These are phyloP conservation scores for Macrochelys suwanniensis DNA, from an alignment of 2,797 vertebrate genomes.

Conservation along the genomic window DNA sequence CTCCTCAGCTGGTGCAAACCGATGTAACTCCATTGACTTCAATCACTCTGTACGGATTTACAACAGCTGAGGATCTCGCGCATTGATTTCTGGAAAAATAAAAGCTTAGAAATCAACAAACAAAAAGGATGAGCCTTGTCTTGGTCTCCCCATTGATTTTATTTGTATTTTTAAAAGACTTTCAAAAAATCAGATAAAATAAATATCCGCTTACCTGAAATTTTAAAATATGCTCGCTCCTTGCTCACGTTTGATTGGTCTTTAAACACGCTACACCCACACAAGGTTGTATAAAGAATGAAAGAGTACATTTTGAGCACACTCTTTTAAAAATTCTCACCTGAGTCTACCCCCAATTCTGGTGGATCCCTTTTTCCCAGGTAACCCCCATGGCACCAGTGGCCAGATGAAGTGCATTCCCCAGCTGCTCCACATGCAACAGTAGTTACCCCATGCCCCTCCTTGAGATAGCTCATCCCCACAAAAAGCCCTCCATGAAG, in stretches of 20 bases:
- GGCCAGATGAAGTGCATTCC: background rate
- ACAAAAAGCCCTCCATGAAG: background rate
- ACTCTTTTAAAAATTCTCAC: background rate
- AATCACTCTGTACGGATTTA: background rate
- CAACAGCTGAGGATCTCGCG: background rate
- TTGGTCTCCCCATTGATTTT: background rate
- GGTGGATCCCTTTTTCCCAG: background rate
- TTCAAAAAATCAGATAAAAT: background rate
- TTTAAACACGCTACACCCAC: background rate
- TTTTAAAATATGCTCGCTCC: background rate
- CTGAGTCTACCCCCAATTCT: background rate
- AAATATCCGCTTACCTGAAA: background rate
- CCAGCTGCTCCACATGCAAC: background rate
- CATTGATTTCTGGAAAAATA: background rate
- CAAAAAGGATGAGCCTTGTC: background rate
- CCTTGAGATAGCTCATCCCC: background rate
- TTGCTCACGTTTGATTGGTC: background rate
- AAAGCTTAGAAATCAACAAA: background rate
- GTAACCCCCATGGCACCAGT: background rate
- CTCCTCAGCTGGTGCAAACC: background rate
- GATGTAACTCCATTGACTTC: background rate
- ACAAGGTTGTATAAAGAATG: background rate
- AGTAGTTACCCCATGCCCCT: background rate
- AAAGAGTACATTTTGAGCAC: background rate
- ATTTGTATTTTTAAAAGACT: conserved; percentile 27